These are phyloP conservation scores for Coregonus suidteri DNA, from an alignment of 2,797 vertebrate genomes.

Conservation along the genomic window DNA sequence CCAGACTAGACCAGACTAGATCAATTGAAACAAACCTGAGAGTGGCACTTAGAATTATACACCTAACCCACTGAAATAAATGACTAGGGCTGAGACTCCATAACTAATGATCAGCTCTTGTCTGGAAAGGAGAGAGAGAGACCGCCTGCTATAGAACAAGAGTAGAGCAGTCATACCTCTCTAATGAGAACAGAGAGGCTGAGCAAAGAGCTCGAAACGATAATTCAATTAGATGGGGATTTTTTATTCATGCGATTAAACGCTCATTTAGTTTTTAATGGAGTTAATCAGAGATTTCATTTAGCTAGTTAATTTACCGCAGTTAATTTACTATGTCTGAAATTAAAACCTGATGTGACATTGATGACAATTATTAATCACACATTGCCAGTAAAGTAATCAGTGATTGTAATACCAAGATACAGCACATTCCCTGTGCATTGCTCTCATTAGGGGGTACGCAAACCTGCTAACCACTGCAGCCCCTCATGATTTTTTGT, in stretches of 20 bases:
- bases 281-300: conserved; percentile 49
- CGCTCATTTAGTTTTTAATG: conserved; percentile 59
- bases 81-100: conserved; percentile 32
- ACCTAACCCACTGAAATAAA: conserved; percentile 37
- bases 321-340: conserved; percentile 14
- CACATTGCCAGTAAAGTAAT: background rate
- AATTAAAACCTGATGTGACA: background rate
- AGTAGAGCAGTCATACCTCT: too few relatives aligned
- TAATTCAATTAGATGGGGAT: conserved; percentile 58
- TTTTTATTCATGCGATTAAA: conserved; percentile 53
- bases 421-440: background rate
- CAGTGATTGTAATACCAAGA: background rate
- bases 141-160: too few relatives aligned
- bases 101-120: conserved; percentile 43
- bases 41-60: conserved; percentile 29
- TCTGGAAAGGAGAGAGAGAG: conserved; percentile 19
- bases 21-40: conserved; percentile 35
- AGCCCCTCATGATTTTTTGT: background rate
- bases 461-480: background rate
- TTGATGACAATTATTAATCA: background rate
- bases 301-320: conserved; percentile 44
- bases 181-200: conserved; percentile 14
- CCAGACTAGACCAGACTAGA: conserved; percentile 19
- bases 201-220: conserved; percentile 48
- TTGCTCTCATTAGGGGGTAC: background rate